These are phyloP conservation scores for Desmophyllum pertusum DNA, from an alignment of 92 coral and sea anemone genomes.

Conservation along the genomic window DNA sequence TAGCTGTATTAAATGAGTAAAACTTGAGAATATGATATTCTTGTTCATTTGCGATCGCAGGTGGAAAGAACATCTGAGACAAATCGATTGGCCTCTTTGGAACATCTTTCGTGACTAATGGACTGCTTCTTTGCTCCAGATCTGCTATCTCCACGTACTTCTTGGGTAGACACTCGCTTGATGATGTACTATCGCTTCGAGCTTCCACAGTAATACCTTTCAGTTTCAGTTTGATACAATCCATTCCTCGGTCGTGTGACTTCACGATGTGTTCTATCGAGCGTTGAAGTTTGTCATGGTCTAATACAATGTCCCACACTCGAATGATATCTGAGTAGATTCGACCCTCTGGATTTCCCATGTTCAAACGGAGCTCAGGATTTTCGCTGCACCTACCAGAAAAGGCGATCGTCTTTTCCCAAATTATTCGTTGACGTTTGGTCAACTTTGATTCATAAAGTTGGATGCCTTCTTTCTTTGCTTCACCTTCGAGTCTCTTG, in stretches of 20 bases:
- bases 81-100: slow-evolving; percentile 30
- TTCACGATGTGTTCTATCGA: slow-evolving; percentile 77
- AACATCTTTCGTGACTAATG: not conserved
- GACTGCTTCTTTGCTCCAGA: not conserved
- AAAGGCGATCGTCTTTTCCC: slow-evolving; percentile 95
- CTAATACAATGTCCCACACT: slow-evolving; percentile 91
- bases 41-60: slow-evolving; percentile 92
- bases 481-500: slow-evolving; percentile 78
- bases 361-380: slow-evolving; percentile 63
- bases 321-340: slow-evolving; percentile 97
- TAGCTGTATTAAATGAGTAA: slow-evolving; percentile 79
- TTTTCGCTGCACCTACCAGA: slow-evolving; percentile 86
- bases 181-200: not conserved
- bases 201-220: slow-evolving; percentile 59
- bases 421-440: slow-evolving; percentile 77
- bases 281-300: slow-evolving; percentile 76
- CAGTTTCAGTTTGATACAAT: slow-evolving; percentile 83
- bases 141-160: slow-evolving; percentile 38
- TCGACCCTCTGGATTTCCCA: slow-evolving; percentile 39
- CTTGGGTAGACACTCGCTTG: slow-evolving; percentile 40
- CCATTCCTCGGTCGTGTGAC: slow-evolving; percentile 90
- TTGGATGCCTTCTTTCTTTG: slow-evolving; percentile 70
- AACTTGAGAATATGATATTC: slow-evolving; percentile 97
- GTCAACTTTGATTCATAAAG: slow-evolving; percentile 82
- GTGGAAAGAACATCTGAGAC: slow-evolving; percentile 79